phyloP scores from a whole-genome alignment of 1,140 invertebrate species.

The fruit fly (Drosophila melanogaster) region Release_6_plus_ISO1_MT NT_037436.4:1985001-1985500 shows the following conservation, averaged over 20 bases:
- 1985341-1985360: conserved; percentile 52
- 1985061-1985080: no score
- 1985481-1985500: conserved; percentile 1
- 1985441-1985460: conserved; percentile 12
- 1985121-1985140: no score
- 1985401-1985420: conserved; percentile 16
- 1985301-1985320: not conserved
- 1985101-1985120: no score
- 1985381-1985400: conserved; percentile 13
- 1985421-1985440: conserved; percentile 42
- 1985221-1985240: conserved; percentile 3
- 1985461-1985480: conserved; percentile 48
- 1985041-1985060: no score
- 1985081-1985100: no score
- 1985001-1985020: no score
- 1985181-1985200: no score
- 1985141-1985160: no score
- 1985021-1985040: no score
- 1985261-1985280: conserved; percentile 38
- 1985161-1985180: no score
- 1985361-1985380: conserved; percentile 23
- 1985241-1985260: conserved; percentile 1
- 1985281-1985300: conserved; percentile 51
- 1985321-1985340: not conserved
- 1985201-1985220: no score